These are phyloP conservation scores for Ametastegia equiseti DNA, from an alignment of 2,888 invertebrate species.

Conservation along the genomic window DNA sequence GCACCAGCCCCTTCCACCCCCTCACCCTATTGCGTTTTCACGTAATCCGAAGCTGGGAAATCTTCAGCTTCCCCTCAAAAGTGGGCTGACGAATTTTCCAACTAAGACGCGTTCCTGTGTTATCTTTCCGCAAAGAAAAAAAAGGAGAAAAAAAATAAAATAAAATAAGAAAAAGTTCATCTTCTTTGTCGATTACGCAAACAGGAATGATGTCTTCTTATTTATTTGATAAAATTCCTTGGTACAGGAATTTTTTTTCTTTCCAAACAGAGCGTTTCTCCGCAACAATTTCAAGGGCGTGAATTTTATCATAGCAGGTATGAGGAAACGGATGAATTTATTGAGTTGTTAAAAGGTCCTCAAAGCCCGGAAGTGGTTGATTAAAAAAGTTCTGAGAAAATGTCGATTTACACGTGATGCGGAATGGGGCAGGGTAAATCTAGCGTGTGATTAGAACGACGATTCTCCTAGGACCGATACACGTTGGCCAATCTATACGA, in stretches of 20 bases:
- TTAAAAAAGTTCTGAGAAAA: conserved; percentile 37
- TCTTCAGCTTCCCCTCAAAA: not conserved
- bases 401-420: not conserved
- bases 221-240: not conserved
- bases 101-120: not conserved
- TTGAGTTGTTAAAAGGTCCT: not conserved
- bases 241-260: not conserved
- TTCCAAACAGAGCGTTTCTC: not conserved
- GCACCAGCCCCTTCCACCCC: not conserved
- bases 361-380: conserved; percentile 10
- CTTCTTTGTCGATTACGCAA: conserved; percentile 4
- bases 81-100: not conserved
- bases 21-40: no score
- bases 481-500: conserved; percentile 23
- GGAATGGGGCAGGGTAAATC: not conserved
- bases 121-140: not conserved
- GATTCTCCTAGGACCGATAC: conserved; percentile 45
- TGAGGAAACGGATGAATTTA: not conserved
- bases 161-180: not conserved
- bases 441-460: conserved; percentile 24
- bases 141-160: no score
- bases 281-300: not conserved
- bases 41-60: conserved; percentile 1
- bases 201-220: not conserved
- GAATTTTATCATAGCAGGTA: not conserved